A percentile compares a stretch with the other conserved stretches of the same genome.
Conservation (phyloP, 2,888 invertebrate genomes). For the Leptinotarsa rubiginosa region DNA sequence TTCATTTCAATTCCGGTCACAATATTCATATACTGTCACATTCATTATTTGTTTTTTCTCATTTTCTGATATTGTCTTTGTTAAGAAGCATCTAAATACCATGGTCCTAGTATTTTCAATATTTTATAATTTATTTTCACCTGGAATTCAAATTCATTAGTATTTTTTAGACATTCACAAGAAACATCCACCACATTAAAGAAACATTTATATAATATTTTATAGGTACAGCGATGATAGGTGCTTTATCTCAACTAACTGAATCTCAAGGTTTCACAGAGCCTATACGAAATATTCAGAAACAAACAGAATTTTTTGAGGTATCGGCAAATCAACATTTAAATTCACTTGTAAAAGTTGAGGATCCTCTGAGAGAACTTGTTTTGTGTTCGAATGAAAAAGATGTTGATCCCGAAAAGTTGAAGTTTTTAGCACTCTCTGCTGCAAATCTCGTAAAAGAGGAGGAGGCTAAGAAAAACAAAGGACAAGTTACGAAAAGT, state of each 20-base stretch:
- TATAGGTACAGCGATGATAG: constrained; percentile 53
- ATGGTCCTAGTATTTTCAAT: too few species aligned
- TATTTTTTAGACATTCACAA: too few species aligned
- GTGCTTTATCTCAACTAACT: constrained; percentile 59
- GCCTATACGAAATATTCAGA: constrained; percentile 21
- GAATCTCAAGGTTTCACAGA: constrained; percentile 53
- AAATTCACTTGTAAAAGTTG: constrained; percentile 33
- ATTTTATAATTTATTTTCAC: too few species aligned
- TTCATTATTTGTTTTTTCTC: too few species aligned
- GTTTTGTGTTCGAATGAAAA: constrained; percentile 70
- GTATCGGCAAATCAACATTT: constrained; percentile 25
- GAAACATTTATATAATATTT: background rate
- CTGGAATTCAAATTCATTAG: too few species aligned
- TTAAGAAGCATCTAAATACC: too few species aligned
- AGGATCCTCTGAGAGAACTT: constrained; percentile 75
- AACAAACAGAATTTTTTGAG: constrained; percentile 38
- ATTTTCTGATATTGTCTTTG: too few species aligned
- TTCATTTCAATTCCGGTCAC: too few species aligned
- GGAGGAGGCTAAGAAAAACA: constrained; percentile 58
- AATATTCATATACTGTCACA: too few species aligned
- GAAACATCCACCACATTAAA: too few species aligned
- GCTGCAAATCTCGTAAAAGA: constrained; percentile 72
- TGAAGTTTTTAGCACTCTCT: constrained; percentile 72
- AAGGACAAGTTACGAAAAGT: constrained; percentile 48
- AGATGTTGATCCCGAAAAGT: constrained; percentile 64